These are phyloP conservation scores for Sylvilagus floridanus DNA, from an alignment of 2,797 vertebrate species.

Conservation along the genomic window DNA sequence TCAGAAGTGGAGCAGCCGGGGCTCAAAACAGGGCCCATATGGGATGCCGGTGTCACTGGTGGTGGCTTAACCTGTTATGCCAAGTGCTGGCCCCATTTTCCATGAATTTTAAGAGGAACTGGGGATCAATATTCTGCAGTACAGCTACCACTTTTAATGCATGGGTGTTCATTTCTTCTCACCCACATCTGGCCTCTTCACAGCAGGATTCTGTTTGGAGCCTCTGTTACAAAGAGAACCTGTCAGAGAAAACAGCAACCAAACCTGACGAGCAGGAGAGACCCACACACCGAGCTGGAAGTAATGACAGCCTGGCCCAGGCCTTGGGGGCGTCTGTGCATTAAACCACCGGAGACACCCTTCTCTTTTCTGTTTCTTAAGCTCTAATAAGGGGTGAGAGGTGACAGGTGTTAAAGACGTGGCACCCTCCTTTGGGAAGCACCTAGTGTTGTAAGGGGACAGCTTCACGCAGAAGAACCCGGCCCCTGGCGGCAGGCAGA, in stretches of 20 bases:
- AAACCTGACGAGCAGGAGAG: not conserved
- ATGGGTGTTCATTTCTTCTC: not conserved
- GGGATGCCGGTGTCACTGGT: no score
- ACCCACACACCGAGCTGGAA: not conserved
- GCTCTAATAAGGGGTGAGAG: not conserved
- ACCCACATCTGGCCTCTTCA: not conserved
- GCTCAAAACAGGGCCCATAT: no score
- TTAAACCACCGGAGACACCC: not conserved
- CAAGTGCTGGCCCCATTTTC: no score
- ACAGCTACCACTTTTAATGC: not conserved
- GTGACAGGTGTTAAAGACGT: not conserved
- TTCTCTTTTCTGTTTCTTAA: constrained; percentile 38
- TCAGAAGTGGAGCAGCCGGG: no score
- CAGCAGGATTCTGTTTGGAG: not conserved
- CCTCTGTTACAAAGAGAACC: not conserved
- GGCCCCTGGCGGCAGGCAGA: not conserved
- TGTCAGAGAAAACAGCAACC: not conserved
- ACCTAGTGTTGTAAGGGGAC: not conserved
- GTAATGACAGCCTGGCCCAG: not conserved
- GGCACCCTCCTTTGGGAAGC: not conserved
- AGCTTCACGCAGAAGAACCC: not conserved
- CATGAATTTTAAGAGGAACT: no score
- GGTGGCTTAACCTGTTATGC: no score
- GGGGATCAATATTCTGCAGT: not conserved
- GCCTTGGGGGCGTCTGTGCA: not conserved